These are phyloP conservation scores for Dendroctonus ponderosae DNA, from an alignment of 1,140 invertebrate species.

Conservation along the genomic window DNA sequence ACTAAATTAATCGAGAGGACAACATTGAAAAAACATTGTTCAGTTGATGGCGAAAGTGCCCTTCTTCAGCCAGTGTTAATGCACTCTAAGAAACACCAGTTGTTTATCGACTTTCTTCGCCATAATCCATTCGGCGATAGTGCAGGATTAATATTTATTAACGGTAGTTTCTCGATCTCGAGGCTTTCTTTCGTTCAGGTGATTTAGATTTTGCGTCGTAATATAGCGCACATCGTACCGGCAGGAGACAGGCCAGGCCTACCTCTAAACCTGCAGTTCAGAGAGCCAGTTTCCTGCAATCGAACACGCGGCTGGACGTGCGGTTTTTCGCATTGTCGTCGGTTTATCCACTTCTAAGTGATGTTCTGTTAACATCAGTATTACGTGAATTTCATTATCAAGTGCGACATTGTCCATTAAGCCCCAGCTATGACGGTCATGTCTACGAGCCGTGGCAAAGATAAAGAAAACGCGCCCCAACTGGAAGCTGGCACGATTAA, in stretches of 20 bases:
- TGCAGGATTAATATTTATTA: background rate
- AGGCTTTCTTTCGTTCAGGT: background rate
- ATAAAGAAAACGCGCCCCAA: conserved; percentile 34
- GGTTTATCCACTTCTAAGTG: background rate
- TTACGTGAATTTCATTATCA: conserved; percentile 5
- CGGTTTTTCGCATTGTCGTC: too few relatives aligned
- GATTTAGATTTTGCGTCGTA: conserved; percentile 3
- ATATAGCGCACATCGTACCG: conserved; percentile 7
- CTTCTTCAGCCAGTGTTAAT: too few relatives aligned
- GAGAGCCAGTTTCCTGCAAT: conserved; percentile 13
- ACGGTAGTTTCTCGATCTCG: background rate
- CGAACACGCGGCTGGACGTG: conserved; percentile 5
- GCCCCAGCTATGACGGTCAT: conserved; percentile 32
- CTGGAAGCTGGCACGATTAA: conserved; percentile 40
- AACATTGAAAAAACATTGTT: too few relatives aligned
- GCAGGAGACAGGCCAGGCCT: conserved; percentile 8
- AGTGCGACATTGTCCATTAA: background rate
- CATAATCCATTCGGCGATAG: too few relatives aligned
- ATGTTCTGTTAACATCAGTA: conserved; percentile 3
- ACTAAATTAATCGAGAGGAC: too few relatives aligned
- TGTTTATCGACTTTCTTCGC: too few relatives aligned
- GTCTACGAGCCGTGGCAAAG: conserved; percentile 36
- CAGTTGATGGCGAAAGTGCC: too few relatives aligned
- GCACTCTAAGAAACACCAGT: too few relatives aligned
- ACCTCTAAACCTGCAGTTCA: background rate